phyloP scores from a whole-genome alignment of 2,888 invertebrate genomes.

The Sminthurinus aureus region DNA sequence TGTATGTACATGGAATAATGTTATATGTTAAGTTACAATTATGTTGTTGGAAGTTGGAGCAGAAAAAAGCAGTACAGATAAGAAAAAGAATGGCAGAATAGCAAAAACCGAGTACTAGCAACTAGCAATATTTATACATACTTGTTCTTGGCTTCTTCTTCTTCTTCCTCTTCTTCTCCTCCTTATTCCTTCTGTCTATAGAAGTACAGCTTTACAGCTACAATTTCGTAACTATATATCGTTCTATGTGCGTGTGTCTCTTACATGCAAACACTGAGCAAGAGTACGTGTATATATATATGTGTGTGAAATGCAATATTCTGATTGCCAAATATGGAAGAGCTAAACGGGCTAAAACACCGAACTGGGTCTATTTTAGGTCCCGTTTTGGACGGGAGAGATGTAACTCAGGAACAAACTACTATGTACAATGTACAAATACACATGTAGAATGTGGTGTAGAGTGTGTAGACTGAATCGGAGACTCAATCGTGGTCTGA shows the following conservation, averaged over 20 bases:
- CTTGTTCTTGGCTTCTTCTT: not conserved
- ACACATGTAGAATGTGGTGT: not conserved
- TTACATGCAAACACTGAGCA: not conserved
- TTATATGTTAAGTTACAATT: too few species aligned
- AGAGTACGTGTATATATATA: not conserved
- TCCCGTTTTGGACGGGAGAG: constrained; percentile 45
- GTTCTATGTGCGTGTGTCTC: not conserved
- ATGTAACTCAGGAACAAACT: not conserved
- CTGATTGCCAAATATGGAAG: constrained; percentile 53
- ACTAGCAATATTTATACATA: too few species aligned
- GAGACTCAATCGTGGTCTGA: constrained; percentile 34
- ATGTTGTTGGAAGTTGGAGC: not conserved
- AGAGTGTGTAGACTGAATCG: constrained; percentile 10
- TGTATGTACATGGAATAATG: not conserved
- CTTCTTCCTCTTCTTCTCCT: not conserved
- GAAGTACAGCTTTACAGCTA: not conserved
- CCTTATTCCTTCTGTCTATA: not conserved
- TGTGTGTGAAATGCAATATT: constrained; percentile 50
- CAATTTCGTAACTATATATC: not conserved
- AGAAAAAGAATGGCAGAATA: not conserved
- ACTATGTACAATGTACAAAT: not conserved
- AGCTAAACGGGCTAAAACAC: constrained; percentile 46
- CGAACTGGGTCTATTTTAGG: constrained; percentile 54
- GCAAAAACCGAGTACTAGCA: not conserved
- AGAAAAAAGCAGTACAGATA: not conserved